Evolutionary conservation across 2,113 vertebrate genomes (phyloP).

Genomic region (Campylorhamphus procurvoides): DNA sequence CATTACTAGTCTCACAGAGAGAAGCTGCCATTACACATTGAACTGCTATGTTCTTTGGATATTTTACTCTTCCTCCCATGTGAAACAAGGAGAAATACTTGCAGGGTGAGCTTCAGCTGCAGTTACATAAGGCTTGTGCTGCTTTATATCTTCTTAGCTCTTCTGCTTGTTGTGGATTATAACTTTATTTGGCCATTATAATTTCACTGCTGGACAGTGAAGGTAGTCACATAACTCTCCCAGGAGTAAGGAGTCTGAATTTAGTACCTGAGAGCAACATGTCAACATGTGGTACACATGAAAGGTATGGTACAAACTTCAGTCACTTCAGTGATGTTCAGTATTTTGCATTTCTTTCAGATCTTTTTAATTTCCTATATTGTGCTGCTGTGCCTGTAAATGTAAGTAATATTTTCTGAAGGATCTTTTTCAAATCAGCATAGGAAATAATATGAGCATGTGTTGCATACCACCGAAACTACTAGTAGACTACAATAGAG

Average conservation of each 20-base stretch:
- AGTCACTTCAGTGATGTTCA: not conserved
- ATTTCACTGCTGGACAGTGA: not conserved
- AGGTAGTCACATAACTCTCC: not conserved
- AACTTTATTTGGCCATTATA: not conserved
- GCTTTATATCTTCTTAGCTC: not conserved
- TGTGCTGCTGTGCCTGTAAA: not conserved
- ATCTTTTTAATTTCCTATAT: not conserved
- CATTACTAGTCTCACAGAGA: not conserved
- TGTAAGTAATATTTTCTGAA: not conserved
- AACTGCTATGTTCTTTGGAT: not conserved
- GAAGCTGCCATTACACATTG: not conserved
- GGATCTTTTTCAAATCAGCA: not conserved
- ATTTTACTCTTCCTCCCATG: not conserved
- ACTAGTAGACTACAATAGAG: not conserved
- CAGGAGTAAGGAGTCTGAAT: not conserved
- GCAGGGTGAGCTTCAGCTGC: not conserved
- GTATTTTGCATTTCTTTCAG: not conserved
- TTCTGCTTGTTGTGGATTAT: not conserved
- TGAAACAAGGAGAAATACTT: not conserved
- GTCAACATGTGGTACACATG: not conserved
- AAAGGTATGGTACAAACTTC: not conserved
- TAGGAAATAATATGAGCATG: not conserved
- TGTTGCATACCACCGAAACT: not conserved
- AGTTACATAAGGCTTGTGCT: not conserved
- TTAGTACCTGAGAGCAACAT: not conserved